Percentiles rank a stretch among this genome's conserved stretches.
phyloP scores from a whole-genome alignment of 2,888 invertebrate genomes.

The Metallyticus violacea region DNA sequence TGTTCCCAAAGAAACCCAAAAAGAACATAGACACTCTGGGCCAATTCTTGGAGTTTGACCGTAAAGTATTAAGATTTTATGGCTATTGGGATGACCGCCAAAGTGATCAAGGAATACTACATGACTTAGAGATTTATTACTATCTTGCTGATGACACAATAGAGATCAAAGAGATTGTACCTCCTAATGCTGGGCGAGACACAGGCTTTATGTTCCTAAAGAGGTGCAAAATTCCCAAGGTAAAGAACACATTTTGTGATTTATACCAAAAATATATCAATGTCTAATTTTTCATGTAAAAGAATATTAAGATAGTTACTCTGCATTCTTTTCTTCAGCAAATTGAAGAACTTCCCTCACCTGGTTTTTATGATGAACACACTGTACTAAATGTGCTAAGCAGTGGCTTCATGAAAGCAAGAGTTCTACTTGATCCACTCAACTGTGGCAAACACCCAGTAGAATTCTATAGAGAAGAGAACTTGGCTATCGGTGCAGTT shows the following conservation, averaged over 20 bases:
- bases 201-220: conserved; percentile 70
- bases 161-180: conserved; percentile 74
- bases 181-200: conserved; percentile 67
- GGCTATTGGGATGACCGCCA: conserved; percentile 89
- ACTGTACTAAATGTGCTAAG: conserved; percentile 65
- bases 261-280: neutral
- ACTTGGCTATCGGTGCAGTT: conserved; percentile 77
- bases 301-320: neutral
- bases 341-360: conserved; percentile 42
- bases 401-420: conserved; percentile 44
- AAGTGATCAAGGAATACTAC: conserved; percentile 71
- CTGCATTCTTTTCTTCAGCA: conserved; percentile 45
- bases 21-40: conserved; percentile 64
- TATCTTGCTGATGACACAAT: conserved; percentile 86
- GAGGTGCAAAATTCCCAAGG: conserved; percentile 75
- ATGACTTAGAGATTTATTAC: conserved; percentile 77
- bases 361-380: conserved; percentile 48
- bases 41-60: conserved; percentile 80
- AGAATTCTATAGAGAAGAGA: conserved; percentile 56
- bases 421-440: conserved; percentile 58
- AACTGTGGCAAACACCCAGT: conserved; percentile 49
- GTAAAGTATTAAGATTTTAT: conserved; percentile 71
- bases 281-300: neutral
- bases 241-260: conserved; percentile 40
- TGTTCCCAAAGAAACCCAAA: conserved; percentile 51